phyloP scores from a whole-genome alignment of 1,140 invertebrate genomes.

The Drosophila miranda region DNA sequence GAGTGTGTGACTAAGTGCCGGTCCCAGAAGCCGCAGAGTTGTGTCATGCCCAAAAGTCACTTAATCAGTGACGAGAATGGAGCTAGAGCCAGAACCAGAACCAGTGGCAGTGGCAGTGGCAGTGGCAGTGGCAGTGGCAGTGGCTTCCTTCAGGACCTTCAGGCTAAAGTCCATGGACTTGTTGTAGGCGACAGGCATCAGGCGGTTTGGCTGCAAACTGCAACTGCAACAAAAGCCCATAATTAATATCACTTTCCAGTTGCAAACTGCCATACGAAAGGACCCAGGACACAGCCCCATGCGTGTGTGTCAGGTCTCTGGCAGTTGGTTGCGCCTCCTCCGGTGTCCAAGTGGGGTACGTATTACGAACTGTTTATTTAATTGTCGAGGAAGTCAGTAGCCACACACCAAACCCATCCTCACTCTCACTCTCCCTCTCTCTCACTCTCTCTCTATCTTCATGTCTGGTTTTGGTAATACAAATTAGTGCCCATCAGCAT shows the following conservation, averaged over 20 bases:
- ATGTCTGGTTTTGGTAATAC: not conserved
- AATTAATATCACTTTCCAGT: constrained; percentile 67
- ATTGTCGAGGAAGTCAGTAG: constrained; percentile 29
- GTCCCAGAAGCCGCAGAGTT: constrained; percentile 30
- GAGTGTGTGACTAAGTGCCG: constrained; percentile 7
- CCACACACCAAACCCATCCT: not conserved
- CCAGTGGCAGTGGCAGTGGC: too few relatives aligned
- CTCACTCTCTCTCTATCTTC: not conserved
- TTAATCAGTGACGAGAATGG: constrained; percentile 46
- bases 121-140: too few relatives aligned
- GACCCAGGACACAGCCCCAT: too few relatives aligned
- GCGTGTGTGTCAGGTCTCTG: not conserved
- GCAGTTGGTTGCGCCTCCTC: not conserved
- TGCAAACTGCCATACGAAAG: constrained; percentile 42
- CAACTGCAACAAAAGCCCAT: constrained; percentile 59
- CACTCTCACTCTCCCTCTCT: too few relatives aligned
- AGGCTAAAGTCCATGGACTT: not conserved
- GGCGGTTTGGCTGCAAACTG: not conserved
- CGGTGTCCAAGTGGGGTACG: not conserved
- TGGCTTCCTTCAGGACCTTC: too few relatives aligned
- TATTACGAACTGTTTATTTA: constrained; percentile 46
- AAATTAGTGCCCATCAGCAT: constrained; percentile 30
- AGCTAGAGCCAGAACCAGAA: not conserved
- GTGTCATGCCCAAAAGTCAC: constrained; percentile 51
- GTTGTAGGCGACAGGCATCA: constrained; percentile 13